Base-by-base conservation (phyloP, 2,888 invertebrate genomes). In the Spisula solida region DNA sequence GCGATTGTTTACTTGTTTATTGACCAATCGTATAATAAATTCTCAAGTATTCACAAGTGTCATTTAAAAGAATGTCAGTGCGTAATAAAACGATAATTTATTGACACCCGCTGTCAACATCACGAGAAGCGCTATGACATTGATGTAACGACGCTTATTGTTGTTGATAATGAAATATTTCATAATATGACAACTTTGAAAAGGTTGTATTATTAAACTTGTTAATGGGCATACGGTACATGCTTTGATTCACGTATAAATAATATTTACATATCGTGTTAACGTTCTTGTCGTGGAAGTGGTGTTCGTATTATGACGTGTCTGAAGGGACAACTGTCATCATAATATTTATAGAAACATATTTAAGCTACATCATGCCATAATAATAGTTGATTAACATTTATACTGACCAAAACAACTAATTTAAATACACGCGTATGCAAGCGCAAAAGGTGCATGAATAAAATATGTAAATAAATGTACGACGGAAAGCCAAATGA, bases 151-250 rank as follows among this genome's bases (percentile, higher is more conserved):
- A 51, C 47, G 55, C n/a, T 51, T 66, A 34, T 88, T 85, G 82
- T 86, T 56, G 75, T 14, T n/a, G 31, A 70, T 56, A 82, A 86
- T 86, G 55, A 25, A 80, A 86, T 83, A 60, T 83, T 82, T 89
- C 86, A 89, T 83, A 86, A 83, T 29, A 86, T 89, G 89, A 83
- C 89, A 89, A 83, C 87, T 82, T 82, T 82, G 87, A 87, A 82
- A 82, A 78, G 82, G 25, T 55, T 78, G 82, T 78, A 87, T 87
- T 78, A 87, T 82, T 87, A 51, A 29, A 47, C 75, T 48, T 51
- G 51, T n/a, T 25, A n/a, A 48, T 12, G 14, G 34, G 31, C 31
- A 75, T 75, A 18, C 31, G 12, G 16, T 31, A 31, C 75, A 75
- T 75, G 34, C 25, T 75, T 75, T 75, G 5, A 12, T 31, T 34